Evolutionary conservation across 2,888 invertebrate genomes (phyloP).

Genomic region (Epiblema foenella): DNA sequence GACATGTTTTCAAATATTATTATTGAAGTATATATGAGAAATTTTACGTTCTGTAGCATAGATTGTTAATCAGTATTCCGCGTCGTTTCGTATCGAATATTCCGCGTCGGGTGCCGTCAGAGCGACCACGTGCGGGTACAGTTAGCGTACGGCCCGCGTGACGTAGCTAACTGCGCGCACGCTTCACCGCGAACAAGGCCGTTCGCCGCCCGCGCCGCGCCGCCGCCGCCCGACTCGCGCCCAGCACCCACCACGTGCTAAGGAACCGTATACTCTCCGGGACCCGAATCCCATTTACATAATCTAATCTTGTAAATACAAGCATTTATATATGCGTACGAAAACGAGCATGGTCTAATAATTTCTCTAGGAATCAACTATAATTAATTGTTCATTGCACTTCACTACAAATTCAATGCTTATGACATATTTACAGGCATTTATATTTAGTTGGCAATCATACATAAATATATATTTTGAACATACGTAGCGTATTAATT

Average conservation of each 20-base stretch:
- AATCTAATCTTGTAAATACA: constrained; percentile 8
- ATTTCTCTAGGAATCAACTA: background rate
- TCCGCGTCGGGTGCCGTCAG: constrained; percentile 18
- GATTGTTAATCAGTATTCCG: constrained; percentile 49
- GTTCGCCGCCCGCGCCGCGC: constrained; percentile 53
- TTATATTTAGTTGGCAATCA: background rate
- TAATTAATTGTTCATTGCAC: background rate
- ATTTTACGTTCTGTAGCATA: background rate
- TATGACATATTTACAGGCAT: background rate
- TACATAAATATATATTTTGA: background rate
- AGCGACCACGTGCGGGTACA: constrained; percentile 44
- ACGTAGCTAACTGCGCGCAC: constrained; percentile 49
- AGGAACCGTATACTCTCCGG: constrained; percentile 45
- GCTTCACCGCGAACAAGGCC: constrained; percentile 64
- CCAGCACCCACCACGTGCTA: constrained; percentile 38
- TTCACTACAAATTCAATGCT: background rate
- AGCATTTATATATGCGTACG: background rate
- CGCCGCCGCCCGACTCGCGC: constrained; percentile 47
- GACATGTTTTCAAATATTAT: too few relatives aligned
- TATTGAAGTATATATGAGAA: background rate
- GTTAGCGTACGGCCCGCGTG: constrained; percentile 45
- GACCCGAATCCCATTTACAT: constrained; percentile 41
- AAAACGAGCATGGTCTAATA: too few relatives aligned
- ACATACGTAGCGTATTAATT: background rate
- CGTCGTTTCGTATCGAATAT: constrained; percentile 21